These are phyloP conservation scores for Poecilia picta DNA, from an alignment of 2,797 vertebrate species.

Conservation along the genomic window DNA sequence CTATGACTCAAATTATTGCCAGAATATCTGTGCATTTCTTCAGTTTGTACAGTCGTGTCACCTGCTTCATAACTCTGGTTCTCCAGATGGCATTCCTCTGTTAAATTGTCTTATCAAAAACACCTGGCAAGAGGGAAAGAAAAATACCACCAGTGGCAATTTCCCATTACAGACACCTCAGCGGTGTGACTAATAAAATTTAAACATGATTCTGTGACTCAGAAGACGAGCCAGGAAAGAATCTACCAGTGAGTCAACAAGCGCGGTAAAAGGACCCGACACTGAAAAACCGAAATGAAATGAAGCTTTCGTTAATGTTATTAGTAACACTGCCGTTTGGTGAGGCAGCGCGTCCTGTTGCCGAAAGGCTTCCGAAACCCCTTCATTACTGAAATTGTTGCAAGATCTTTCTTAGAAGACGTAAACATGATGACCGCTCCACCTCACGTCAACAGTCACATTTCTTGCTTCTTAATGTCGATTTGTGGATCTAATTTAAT, in stretches of 20 bases:
- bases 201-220: slow-evolving; percentile 1
- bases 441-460: neutral
- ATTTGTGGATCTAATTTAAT: neutral
- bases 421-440: neutral
- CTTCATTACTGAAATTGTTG: slow-evolving; percentile 5
- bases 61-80: neutral
- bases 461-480: neutral
- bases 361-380: neutral
- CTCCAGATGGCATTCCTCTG: neutral
- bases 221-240: slow-evolving; percentile 6
- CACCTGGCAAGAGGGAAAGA: neutral
- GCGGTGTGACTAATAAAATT: slow-evolving; percentile 26
- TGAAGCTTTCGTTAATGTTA: slow-evolving; percentile 1
- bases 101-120: neutral
- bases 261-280: slow-evolving; percentile 4
- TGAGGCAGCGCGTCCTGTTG: neutral
- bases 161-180: slow-evolving; percentile 9
- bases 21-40: too few relatives aligned
- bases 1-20: neutral
- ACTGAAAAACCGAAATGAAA: slow-evolving; percentile 9
- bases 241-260: slow-evolving; percentile 12
- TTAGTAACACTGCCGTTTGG: slow-evolving; percentile 13
- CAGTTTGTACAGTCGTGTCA: neutral
- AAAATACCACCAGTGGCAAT: slow-evolving; percentile 6
- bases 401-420: neutral